phyloP scores from a whole-genome alignment of 2,888 invertebrate genomes.

The Thelaira solivaga region DNA sequence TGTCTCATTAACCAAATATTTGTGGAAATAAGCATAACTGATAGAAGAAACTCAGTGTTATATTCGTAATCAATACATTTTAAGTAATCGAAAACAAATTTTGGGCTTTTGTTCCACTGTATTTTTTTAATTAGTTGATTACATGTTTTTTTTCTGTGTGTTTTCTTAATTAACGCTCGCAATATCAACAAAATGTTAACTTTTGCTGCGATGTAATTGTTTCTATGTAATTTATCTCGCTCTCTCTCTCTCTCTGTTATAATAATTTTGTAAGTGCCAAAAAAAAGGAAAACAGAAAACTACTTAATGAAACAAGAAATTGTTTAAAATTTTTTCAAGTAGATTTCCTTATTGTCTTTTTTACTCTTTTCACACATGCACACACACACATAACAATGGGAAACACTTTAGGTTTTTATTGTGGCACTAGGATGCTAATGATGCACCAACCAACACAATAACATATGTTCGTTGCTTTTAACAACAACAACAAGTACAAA shows the following conservation, averaged over 20 bases:
- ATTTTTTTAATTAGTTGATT: too few species aligned
- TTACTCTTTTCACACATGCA: background rate
- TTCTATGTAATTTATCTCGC: constrained; percentile 43
- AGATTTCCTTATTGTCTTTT: too few species aligned
- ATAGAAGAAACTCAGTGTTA: too few species aligned
- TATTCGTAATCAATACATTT: too few species aligned
- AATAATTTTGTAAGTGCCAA: constrained; percentile 30
- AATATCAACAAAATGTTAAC: background rate
- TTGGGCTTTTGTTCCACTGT: too few species aligned
- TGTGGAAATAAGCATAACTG: too few species aligned
- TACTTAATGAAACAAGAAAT: constrained; percentile 14
- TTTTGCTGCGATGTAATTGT: constrained; percentile 20
- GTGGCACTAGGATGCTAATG: constrained; percentile 15
- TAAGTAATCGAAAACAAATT: too few species aligned
- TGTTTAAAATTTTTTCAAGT: too few species aligned
- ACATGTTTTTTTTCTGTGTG: too few species aligned
- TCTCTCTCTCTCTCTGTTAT: constrained; percentile 25
- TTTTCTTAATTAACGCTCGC: too few species aligned
- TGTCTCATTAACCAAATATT: too few species aligned
- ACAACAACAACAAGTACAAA: background rate
- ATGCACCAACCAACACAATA: too few species aligned
- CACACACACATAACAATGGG: background rate
- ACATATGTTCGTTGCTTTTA: constrained; percentile 32
- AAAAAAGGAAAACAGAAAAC: background rate
- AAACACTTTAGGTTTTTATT: constrained; percentile 19